Evolutionary conservation across 2,797 vertebrate species (phyloP).

Genomic region (Kryptopterus vitreolus): DNA sequence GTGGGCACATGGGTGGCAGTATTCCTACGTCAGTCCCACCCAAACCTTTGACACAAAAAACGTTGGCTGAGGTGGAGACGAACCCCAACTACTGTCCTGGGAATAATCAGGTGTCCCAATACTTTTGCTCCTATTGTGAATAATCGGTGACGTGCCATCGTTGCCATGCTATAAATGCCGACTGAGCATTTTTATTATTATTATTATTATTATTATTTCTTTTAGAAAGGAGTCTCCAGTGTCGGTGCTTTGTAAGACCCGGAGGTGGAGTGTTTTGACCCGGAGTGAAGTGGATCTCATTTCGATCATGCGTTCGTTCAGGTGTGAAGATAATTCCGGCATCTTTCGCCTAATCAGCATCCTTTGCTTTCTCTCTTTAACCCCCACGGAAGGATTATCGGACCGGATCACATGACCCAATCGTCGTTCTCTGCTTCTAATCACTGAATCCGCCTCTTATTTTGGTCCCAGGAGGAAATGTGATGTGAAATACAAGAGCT

Average conservation of each 20-base stretch:
- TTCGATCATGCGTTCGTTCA: not conserved
- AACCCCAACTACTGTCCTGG: not conserved
- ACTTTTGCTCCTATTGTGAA: no score
- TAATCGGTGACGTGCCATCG: no score
- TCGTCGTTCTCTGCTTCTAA: no score
- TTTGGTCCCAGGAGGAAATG: slow-evolving; percentile 1
- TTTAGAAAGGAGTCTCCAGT: not conserved
- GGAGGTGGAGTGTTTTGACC: not conserved
- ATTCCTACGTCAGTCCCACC: not conserved
- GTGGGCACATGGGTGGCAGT: not conserved
- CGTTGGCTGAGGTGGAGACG: not conserved
- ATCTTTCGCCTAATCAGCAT: not conserved
- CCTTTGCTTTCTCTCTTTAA: no score
- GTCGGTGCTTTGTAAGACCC: not conserved
- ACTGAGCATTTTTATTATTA: no score
- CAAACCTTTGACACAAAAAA: not conserved
- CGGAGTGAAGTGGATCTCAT: not conserved
- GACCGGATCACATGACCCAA: no score
- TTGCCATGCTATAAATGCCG: no score
- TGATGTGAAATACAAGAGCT: not conserved
- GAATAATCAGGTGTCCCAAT: no score
- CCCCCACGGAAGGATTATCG: no score
- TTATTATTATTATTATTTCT: no score
- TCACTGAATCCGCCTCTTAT: no score
- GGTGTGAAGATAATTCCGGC: not conserved